Conservation (phyloP, 2,888 invertebrate genomes). For the Ceraclea dissimilis region DNA sequence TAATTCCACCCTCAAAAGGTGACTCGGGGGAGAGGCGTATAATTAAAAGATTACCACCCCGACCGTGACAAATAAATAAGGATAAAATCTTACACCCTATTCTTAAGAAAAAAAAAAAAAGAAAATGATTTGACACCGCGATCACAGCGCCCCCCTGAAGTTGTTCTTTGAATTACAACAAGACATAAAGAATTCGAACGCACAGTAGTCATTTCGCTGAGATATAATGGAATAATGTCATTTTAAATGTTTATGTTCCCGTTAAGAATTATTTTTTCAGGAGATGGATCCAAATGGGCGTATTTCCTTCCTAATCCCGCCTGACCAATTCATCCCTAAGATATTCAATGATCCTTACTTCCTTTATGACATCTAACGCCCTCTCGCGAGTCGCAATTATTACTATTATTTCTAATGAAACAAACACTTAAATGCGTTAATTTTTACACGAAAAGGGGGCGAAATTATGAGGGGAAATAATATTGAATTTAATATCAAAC, state of each 20-base stretch:
- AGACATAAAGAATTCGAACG: neutral
- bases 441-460: neutral
- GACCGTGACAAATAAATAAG: neutral
- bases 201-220: too few species aligned
- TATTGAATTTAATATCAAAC: too few species aligned
- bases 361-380: neutral
- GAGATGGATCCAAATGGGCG: neutral
- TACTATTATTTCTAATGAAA: neutral
- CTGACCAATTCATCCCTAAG: neutral
- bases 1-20: neutral
- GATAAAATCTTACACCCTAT: neutral
- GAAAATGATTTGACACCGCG: neutral
- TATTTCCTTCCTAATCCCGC: neutral
- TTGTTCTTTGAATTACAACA: neutral
- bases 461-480: neutral
- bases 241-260: too few species aligned
- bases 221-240: too few species aligned
- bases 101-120: neutral
- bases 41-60: slow-evolving; percentile 1
- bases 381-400: neutral
- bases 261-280: neutral
- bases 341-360: neutral
- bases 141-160: neutral
- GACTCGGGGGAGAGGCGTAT: neutral
- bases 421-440: neutral